Evolutionary conservation across 1,140 invertebrate species (phyloP).

Genomic region (Spodoptera frugiperda): DNA sequence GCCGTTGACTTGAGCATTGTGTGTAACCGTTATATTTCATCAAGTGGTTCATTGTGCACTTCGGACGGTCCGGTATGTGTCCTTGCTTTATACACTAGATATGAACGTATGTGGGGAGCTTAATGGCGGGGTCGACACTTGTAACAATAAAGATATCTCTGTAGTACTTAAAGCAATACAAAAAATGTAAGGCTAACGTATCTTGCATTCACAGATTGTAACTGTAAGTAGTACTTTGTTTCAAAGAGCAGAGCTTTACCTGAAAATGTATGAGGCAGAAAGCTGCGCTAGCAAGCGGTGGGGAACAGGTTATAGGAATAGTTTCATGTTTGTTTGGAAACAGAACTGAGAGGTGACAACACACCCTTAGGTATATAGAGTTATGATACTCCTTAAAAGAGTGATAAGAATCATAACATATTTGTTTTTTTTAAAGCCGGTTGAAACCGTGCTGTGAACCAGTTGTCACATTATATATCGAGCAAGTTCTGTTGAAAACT

Average conservation of each 20-base stretch:
- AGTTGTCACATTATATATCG: neutral
- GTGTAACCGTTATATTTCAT: slow-evolving; percentile 69
- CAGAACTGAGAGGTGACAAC: neutral
- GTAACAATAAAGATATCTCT: neutral
- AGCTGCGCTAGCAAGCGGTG: neutral
- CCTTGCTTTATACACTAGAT: slow-evolving; percentile 59
- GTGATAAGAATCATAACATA: no score
- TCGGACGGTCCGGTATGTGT: slow-evolving; percentile 67
- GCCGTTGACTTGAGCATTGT: slow-evolving; percentile 65
- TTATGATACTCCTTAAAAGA: no score
- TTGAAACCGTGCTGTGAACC: neutral
- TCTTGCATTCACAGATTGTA: neutral
- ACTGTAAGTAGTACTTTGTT: slow-evolving; percentile 2
- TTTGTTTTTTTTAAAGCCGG: neutral
- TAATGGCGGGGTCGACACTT: neutral
- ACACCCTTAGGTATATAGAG: no score
- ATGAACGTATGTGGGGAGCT: slow-evolving; percentile 28
- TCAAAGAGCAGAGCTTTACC: neutral
- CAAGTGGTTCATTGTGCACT: slow-evolving; percentile 65
- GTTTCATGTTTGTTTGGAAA: neutral
- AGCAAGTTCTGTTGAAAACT: neutral
- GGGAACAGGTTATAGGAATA: slow-evolving; percentile 16
- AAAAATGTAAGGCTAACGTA: neutral
- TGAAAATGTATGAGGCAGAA: slow-evolving; percentile 21
- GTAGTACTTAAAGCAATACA: neutral